phyloP scores from a whole-genome alignment of 2,888 invertebrate species.

The Tipula lateralis region DNA sequence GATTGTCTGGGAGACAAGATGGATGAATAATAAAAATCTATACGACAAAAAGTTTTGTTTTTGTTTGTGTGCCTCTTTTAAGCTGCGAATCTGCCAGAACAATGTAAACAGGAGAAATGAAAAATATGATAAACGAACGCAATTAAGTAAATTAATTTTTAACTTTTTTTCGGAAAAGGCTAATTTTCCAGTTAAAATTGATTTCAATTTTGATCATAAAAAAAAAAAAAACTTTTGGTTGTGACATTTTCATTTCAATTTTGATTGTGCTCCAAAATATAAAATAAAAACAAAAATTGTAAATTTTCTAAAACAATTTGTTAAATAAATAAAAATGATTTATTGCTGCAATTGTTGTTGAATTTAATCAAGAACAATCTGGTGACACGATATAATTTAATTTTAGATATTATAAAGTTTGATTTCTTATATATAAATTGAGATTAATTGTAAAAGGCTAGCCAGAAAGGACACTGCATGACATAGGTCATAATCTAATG shows the following conservation, averaged over 20 bases:
- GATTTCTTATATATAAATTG: too few species aligned
- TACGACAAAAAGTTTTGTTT: not conserved
- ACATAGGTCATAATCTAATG: too few species aligned
- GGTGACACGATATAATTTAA: not conserved
- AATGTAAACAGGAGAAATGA: not conserved
- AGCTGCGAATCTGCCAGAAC: not conserved
- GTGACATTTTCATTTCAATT: not conserved
- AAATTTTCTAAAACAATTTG: constrained; percentile 1
- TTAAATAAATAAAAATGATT: constrained; percentile 9
- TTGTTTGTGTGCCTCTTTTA: not conserved
- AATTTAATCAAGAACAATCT: not conserved
- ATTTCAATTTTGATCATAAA: not conserved
- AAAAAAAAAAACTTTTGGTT: not conserved
- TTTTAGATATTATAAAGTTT: too few species aligned
- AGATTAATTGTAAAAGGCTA: too few species aligned
- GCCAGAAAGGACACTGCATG: too few species aligned
- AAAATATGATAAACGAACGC: not conserved
- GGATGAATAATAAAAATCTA: not conserved
- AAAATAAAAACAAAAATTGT: not conserved
- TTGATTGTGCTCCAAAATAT: not conserved
- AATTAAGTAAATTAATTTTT: not conserved
- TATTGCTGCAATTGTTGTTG: not conserved
- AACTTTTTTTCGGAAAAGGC: not conserved
- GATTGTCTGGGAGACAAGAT: not conserved
- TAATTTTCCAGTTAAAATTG: constrained; percentile 11